phyloP scores from a whole-genome alignment of 2,888 invertebrate species.

The Eudiplozoon nipponicum region DNA sequence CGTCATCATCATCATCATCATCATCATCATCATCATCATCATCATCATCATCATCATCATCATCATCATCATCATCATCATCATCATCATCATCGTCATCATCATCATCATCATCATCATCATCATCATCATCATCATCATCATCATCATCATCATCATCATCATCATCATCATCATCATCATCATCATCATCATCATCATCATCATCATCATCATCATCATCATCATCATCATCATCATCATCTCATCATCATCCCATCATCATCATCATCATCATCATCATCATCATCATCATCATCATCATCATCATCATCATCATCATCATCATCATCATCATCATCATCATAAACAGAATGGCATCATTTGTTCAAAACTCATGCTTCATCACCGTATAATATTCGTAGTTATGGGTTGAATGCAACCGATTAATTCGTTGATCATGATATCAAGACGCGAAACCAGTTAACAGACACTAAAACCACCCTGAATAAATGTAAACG shows the following conservation, averaged over 20 bases:
- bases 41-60: background rate
- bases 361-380: no score
- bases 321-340: conserved; percentile 9
- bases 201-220: conserved; percentile 3
- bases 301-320: conserved; percentile 9
- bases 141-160: conserved; percentile 9
- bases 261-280: conserved; percentile 8
- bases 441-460: no score
- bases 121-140: conserved; percentile 9
- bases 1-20: background rate
- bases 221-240: no score
- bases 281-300: conserved; percentile 9
- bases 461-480: no score
- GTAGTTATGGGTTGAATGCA: no score
- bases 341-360: no score
- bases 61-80: background rate
- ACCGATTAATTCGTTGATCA: no score
- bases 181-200: conserved; percentile 9
- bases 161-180: conserved; percentile 9
- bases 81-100: conserved; percentile 7
- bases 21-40: background rate
- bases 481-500: no score
- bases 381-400: no score
- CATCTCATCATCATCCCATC: no score
- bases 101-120: conserved; percentile 9